These are phyloP conservation scores for Ammospiza nelsoni DNA, from an alignment of 2,113 vertebrate species.

Conservation along the genomic window DNA sequence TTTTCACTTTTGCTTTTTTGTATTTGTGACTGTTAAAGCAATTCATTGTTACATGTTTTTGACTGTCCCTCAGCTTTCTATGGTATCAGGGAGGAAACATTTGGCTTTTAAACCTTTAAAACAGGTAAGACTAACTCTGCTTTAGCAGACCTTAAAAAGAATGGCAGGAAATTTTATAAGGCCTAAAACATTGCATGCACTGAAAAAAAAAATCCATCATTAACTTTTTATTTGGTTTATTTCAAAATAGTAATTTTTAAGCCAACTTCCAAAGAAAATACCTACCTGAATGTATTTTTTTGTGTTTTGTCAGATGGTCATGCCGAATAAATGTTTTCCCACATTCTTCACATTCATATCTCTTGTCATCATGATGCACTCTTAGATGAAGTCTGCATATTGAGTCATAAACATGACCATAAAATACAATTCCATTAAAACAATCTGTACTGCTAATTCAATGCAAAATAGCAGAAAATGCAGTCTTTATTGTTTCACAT, in stretches of 20 bases:
- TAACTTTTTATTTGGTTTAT: neutral
- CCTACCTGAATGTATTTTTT: constrained; percentile 96
- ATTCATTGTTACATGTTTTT: constrained; percentile 61
- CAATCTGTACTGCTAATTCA: neutral
- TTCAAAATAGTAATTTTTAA: neutral
- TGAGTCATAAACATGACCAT: neutral
- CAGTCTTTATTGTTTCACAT: neutral
- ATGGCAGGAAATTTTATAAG: neutral
- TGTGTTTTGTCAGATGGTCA: constrained; percentile 97
- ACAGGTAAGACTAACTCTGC: neutral
- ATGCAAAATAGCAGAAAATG: neutral
- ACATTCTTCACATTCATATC: constrained; percentile 97
- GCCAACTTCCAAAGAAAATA: neutral
- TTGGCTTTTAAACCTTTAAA: neutral
- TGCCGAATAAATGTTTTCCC: constrained; percentile 98
- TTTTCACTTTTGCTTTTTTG: constrained; percentile 62
- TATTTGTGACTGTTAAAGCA: constrained; percentile 30
- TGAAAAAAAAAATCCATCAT: neutral
- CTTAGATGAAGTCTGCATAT: constrained; percentile 88
- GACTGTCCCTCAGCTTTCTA: constrained; percentile 45
- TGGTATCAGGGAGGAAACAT: constrained; percentile 15
- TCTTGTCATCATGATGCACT: constrained; percentile 96
- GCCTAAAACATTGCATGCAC: neutral
- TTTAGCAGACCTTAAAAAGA: neutral
- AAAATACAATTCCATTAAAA: neutral